Conservation (phyloP, 2,113 vertebrate genomes). For the Corythornis cristatus region DNA sequence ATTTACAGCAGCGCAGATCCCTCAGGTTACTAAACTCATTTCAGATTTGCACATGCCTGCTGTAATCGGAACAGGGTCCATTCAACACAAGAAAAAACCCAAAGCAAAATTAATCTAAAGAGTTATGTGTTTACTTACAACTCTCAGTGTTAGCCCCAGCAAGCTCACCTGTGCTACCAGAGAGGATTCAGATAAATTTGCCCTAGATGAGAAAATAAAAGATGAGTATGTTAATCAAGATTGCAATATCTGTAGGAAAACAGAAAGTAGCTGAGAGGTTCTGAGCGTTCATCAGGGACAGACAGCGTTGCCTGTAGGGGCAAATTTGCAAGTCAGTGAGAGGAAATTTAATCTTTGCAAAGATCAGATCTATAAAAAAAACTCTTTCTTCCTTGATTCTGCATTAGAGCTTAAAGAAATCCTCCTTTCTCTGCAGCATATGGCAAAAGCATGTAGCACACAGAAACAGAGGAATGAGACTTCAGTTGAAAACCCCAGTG, state of each 20-base stretch:
- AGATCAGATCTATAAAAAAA: slow-evolving; percentile 64
- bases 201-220: slow-evolving; percentile 60
- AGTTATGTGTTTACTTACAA: slow-evolving; percentile 47
- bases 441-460: slow-evolving; percentile 26
- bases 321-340: slow-evolving; percentile 54
- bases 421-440: slow-evolving; percentile 52
- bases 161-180: slow-evolving; percentile 58
- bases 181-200: slow-evolving; percentile 77
- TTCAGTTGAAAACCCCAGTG: not conserved
- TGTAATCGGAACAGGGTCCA: not conserved
- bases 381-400: slow-evolving; percentile 51
- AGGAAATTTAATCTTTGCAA: slow-evolving; percentile 65
- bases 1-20: not conserved
- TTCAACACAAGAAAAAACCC: not conserved
- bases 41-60: not conserved
- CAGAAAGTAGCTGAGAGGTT: slow-evolving; percentile 29
- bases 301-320: slow-evolving; percentile 10
- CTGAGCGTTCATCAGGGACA: not conserved
- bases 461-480: not conserved
- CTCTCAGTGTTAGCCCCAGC: slow-evolving; percentile 64
- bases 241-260: slow-evolving; percentile 50
- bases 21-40: not conserved
- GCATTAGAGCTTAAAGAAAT: slow-evolving; percentile 55
- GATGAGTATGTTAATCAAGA: slow-evolving; percentile 42
- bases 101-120: not conserved